Evolutionary conservation across 2,797 vertebrate genomes (phyloP).

Genomic region (Acipenser ruthenus): DNA sequence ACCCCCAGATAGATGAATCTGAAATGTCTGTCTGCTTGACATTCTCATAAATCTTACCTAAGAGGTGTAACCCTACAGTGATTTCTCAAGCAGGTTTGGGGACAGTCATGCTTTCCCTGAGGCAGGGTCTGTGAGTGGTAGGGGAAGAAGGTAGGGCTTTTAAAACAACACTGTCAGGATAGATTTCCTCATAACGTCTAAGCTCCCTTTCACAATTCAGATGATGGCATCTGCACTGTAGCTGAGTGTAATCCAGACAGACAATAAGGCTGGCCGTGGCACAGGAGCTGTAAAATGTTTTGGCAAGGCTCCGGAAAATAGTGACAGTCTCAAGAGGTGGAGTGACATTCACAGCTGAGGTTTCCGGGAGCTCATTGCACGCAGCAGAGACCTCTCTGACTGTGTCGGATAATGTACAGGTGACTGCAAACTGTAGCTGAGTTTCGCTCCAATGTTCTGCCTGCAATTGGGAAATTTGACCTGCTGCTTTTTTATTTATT

Average conservation of each 20-base stretch:
- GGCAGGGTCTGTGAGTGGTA: not conserved
- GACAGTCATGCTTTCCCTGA: too few species aligned
- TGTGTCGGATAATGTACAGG: not conserved
- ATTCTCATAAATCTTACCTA: too few species aligned
- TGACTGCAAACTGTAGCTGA: not conserved
- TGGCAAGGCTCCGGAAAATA: not conserved
- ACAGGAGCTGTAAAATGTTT: conserved; percentile 2
- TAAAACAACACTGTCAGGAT: not conserved
- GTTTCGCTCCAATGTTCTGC: not conserved
- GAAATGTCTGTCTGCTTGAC: too few species aligned
- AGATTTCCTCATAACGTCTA: not conserved
- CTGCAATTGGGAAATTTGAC: too few species aligned
- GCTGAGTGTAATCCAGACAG: conserved; percentile 10
- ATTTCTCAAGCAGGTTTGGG: too few species aligned
- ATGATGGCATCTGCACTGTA: not conserved
- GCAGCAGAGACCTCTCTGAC: not conserved
- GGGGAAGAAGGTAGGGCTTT: not conserved
- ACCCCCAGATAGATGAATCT: too few species aligned
- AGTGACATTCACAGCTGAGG: too few species aligned
- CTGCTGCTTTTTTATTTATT: too few species aligned
- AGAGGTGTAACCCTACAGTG: too few species aligned
- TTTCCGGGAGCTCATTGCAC: not conserved
- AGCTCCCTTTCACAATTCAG: not conserved
- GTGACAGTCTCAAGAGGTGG: not conserved
- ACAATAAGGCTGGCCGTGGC: conserved; percentile 1